Evolutionary conservation across 2,888 invertebrate species (phyloP).

Genomic region (Shargacucullia verbasci): DNA sequence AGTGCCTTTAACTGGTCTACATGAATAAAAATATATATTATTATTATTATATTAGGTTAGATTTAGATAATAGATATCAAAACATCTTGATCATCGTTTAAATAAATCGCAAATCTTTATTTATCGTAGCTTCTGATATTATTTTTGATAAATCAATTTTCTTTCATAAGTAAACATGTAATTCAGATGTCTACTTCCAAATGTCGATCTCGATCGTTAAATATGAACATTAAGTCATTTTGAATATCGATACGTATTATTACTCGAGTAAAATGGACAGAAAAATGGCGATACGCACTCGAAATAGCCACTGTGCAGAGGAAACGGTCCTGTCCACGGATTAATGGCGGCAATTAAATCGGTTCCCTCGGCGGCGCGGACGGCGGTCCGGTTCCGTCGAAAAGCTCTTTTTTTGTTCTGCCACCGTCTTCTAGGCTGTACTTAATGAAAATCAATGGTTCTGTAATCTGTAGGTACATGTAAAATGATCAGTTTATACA

Average conservation of each 20-base stretch:
- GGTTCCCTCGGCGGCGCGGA: slow-evolving; percentile 60
- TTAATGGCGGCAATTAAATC: slow-evolving; percentile 82
- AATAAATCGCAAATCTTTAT: no score
- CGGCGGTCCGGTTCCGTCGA: slow-evolving; percentile 34
- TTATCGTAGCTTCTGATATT: no score
- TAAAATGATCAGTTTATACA: slow-evolving; percentile 40
- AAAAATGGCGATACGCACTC: slow-evolving; percentile 55
- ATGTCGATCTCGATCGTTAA: slow-evolving; percentile 9
- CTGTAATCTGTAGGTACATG: slow-evolving; percentile 29
- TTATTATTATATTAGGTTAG: no score
- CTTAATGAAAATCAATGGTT: slow-evolving; percentile 54
- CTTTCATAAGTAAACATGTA: slow-evolving; percentile 6
- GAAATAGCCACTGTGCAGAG: slow-evolving; percentile 58
- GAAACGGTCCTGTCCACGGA: slow-evolving; percentile 68
- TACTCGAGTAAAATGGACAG: slow-evolving; percentile 52
- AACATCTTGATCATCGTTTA: no score
- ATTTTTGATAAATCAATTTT: slow-evolving; percentile 8
- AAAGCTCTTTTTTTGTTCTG: slow-evolving; percentile 51
- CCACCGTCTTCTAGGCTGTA: slow-evolving; percentile 35
- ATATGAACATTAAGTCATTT: slow-evolving; percentile 22
- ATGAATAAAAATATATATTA: no score
- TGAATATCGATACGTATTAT: slow-evolving; percentile 30
- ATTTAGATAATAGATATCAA: no score
- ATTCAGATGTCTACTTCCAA: slow-evolving; percentile 6
- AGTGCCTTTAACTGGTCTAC: no score